These are phyloP conservation scores for Fregata magnificens DNA, from an alignment of 2,113 vertebrate genomes.

Conservation along the genomic window DNA sequence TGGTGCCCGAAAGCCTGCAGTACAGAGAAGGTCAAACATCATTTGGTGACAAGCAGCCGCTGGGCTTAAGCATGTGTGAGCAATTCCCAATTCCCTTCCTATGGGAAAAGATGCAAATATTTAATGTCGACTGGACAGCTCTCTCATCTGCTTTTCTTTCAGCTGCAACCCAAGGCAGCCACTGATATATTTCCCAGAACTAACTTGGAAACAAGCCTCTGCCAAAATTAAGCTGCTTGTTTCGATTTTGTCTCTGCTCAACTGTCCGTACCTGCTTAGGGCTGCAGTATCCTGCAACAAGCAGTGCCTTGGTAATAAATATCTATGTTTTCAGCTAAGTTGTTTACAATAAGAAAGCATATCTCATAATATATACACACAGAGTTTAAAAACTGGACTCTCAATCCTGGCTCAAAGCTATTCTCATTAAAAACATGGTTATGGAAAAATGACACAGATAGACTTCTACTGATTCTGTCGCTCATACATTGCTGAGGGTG, in stretches of 20 bases:
- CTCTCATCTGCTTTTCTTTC: neutral
- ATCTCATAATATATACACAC: neutral
- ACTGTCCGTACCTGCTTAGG: neutral
- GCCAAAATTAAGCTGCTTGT: neutral
- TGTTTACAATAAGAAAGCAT: neutral
- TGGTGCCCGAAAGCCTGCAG: neutral
- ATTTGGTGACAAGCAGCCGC: neutral
- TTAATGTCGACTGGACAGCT: neutral
- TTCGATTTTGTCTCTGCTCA: neutral
- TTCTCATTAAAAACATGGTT: neutral
- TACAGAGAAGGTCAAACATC: neutral
- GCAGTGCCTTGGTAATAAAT: neutral
- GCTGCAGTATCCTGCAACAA: neutral
- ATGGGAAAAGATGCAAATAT: neutral
- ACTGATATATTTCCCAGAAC: neutral
- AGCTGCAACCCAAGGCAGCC: neutral
- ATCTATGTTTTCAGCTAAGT: neutral
- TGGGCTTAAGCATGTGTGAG: rapidly evolving
- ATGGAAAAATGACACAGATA: neutral
- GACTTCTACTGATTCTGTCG: neutral
- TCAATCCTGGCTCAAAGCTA: neutral
- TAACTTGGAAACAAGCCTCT: neutral
- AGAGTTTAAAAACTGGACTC: neutral
- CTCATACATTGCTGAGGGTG: neutral
- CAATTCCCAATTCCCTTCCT: neutral